Conservation (phyloP, 2,888 invertebrate species). For the Aporophyla lueneburgensis region DNA sequence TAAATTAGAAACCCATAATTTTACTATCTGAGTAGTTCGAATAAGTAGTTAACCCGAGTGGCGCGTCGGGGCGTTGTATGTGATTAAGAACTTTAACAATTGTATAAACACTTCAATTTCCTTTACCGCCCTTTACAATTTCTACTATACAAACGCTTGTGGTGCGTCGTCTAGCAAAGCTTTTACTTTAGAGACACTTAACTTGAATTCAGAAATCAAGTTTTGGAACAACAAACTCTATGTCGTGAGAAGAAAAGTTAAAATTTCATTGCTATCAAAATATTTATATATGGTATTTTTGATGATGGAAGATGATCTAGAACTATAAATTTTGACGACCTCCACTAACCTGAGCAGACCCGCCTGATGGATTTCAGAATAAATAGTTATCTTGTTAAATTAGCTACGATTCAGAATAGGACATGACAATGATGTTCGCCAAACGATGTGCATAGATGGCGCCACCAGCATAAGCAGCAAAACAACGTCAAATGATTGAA, state of each 20-base stretch:
- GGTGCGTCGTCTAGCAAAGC: neutral
- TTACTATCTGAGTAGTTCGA: neutral
- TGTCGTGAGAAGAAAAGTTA: neutral
- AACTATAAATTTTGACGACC: neutral
- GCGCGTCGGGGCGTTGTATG: neutral
- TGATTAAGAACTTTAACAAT: neutral
- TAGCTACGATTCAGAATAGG: neutral
- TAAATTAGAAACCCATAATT: neutral
- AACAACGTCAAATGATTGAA: neutral
- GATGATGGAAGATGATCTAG: neutral
- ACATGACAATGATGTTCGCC: neutral
- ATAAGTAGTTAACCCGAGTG: neutral
- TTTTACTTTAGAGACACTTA: neutral
- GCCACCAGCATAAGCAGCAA: constrained; percentile 5
- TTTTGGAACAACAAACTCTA: neutral
- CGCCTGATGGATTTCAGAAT: neutral
- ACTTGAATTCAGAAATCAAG: neutral
- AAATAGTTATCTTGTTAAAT: neutral
- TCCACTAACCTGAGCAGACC: neutral
- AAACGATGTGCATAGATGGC: neutral
- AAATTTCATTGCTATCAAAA: neutral
- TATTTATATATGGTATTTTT: neutral
- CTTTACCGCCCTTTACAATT: neutral
- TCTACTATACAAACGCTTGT: neutral
- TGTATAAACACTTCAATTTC: neutral